phyloP scores from a whole-genome alignment of 2,113 vertebrate species.

The Etia nguti region DNA sequence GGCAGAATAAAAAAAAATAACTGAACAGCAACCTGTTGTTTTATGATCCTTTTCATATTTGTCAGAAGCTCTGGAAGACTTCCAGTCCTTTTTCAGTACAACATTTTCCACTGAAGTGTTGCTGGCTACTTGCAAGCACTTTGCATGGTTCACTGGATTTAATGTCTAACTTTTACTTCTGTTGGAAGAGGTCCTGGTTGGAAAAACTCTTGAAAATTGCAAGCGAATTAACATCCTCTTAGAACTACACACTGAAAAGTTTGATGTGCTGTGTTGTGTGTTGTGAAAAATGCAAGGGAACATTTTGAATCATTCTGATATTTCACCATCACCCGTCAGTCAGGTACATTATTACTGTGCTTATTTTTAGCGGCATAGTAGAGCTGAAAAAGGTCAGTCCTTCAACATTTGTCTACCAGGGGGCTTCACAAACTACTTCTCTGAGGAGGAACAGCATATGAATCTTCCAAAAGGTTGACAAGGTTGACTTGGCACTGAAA shows the following conservation, averaged over 20 bases:
- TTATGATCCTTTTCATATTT: conserved; percentile 45
- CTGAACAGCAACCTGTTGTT: conserved; percentile 43
- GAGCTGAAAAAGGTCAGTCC: not conserved
- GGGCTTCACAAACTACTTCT: not conserved
- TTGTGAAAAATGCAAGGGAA: not conserved
- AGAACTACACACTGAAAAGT: not conserved
- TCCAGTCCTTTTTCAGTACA: not conserved
- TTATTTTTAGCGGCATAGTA: not conserved
- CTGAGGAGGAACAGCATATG: not conserved
- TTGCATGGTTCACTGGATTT: conserved; percentile 18
- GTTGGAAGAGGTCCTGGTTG: not conserved
- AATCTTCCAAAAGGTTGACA: not conserved
- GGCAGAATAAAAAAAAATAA: conserved; percentile 41
- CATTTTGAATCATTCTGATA: not conserved
- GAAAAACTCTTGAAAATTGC: not conserved
- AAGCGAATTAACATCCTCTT: not conserved
- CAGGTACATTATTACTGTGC: not conserved
- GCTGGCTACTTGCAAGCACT: not conserved
- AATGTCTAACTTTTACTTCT: not conserved
- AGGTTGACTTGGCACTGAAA: not conserved
- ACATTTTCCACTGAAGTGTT: not conserved
- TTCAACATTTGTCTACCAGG: not conserved
- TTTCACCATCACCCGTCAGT: not conserved
- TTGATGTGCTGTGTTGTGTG: not conserved
- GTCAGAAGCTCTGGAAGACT: conserved; percentile 11